phyloP scores from a whole-genome alignment of 1,140 invertebrate genomes.

The Polypedilum pembai region DNA sequence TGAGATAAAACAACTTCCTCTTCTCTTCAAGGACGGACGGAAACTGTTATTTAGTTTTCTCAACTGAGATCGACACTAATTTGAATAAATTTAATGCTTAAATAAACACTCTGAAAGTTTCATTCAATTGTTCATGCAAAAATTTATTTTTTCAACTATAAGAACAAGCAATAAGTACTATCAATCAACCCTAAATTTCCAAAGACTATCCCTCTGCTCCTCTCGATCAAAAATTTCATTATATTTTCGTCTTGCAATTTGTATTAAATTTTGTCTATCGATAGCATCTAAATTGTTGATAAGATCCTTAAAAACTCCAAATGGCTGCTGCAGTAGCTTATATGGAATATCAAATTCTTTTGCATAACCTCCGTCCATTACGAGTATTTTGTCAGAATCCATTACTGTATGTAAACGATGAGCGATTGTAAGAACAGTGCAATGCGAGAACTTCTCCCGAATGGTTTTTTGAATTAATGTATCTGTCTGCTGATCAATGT shows the following conservation, averaged over 20 bases:
- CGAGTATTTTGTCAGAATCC: conserved; percentile 61
- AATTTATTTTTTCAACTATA: no score
- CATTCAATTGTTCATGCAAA: no score
- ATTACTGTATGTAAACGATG: conserved; percentile 73
- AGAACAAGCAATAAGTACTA: no score
- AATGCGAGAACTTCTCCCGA: conserved; percentile 50
- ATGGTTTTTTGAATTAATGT: conserved; percentile 49
- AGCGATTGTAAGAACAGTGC: conserved; percentile 66
- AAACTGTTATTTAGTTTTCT: no score
- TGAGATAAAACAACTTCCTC: no score
- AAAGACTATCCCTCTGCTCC: no score
- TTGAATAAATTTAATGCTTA: no score
- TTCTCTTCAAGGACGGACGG: no score
- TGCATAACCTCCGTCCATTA: conserved; percentile 52
- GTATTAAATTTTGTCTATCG: conserved; percentile 38
- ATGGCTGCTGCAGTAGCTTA: conserved; percentile 48
- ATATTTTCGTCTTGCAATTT: conserved; percentile 33
- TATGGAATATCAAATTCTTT: conserved; percentile 59
- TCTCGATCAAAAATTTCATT: neutral
- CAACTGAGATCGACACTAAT: no score
- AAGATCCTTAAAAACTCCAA: conserved; percentile 37
- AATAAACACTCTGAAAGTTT: no score
- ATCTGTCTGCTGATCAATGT: conserved; percentile 56
- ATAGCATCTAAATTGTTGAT: conserved; percentile 38
- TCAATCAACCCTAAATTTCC: no score